These are phyloP conservation scores for Chlorodrepanis virens DNA, from an alignment of 2,113 vertebrate genomes.

Conservation along the genomic window DNA sequence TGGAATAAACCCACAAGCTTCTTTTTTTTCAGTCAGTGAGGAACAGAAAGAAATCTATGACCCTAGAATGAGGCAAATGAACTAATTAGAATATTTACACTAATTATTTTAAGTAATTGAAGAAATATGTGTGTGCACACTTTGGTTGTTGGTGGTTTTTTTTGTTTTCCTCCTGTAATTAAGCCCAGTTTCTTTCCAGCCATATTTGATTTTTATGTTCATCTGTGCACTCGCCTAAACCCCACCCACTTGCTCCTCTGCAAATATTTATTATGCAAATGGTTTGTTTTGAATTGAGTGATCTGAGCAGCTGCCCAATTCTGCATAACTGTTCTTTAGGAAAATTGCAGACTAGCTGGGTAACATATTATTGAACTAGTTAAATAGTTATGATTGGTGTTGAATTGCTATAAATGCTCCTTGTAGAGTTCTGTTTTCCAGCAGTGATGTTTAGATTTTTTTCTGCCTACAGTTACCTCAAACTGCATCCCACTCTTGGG, in stretches of 20 bases:
- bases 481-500: neutral
- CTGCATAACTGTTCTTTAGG: constrained; percentile 64
- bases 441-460: neutral
- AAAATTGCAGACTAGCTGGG: constrained; percentile 60
- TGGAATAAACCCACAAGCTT: neutral
- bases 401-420: constrained; percentile 52
- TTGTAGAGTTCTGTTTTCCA: constrained; percentile 23
- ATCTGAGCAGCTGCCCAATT: constrained; percentile 77
- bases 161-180: constrained; percentile 66
- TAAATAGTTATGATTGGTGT: constrained; percentile 54
- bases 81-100: constrained; percentile 45
- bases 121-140: constrained; percentile 26
- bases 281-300: constrained; percentile 73
- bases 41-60: constrained; percentile 34
- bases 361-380: constrained; percentile 62
- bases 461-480: neutral
- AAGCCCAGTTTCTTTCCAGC: constrained; percentile 72
- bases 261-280: constrained; percentile 80
- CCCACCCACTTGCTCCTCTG: constrained; percentile 76
- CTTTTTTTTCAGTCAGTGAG: neutral
- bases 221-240: constrained; percentile 75
- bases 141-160: neutral
- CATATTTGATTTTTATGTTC: constrained; percentile 82
- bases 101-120: constrained; percentile 69
- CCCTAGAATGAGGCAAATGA: constrained; percentile 33